A percentile compares a stretch with the other conserved stretches of the same genome.
Conservation (phyloP, 1,140 invertebrate genomes). For the Kradibia gibbosae region DNA sequence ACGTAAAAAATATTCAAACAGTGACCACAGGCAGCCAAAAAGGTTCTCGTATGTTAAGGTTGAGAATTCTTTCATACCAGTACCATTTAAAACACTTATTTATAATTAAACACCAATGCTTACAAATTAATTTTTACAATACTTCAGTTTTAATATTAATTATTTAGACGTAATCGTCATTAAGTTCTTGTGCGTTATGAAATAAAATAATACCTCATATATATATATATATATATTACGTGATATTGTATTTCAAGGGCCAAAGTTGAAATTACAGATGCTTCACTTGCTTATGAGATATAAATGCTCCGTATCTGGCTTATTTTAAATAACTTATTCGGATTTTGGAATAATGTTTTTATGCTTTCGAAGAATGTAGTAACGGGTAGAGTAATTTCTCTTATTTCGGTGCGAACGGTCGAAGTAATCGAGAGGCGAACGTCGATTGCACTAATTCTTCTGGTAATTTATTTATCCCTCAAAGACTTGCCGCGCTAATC, state of each 20-base stretch:
- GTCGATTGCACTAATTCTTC: not conserved
- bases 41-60: not conserved
- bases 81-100: not conserved
- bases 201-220: not conserved
- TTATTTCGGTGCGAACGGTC: not conserved
- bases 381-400: not conserved
- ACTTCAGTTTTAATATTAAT: not conserved
- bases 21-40: not conserved
- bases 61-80: not conserved
- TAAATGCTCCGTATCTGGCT: too few relatives aligned
- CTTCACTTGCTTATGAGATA: too few relatives aligned
- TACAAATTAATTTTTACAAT: not conserved
- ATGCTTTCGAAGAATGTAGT: not conserved
- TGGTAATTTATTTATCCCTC: slow-evolving; percentile 9
- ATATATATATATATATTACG: too few relatives aligned
- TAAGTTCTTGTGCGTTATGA: not conserved
- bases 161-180: not conserved
- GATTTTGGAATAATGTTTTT: not conserved
- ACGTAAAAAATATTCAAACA: slow-evolving; percentile 10
- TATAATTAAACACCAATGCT: not conserved
- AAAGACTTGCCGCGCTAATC: not conserved
- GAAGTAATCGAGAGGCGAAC: not conserved
- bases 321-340: too few relatives aligned
- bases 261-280: too few relatives aligned
- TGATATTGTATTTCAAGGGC: too few relatives aligned